Base-by-base conservation (phyloP, 2,888 invertebrate genomes). In the Xestia xanthographa region DNA sequence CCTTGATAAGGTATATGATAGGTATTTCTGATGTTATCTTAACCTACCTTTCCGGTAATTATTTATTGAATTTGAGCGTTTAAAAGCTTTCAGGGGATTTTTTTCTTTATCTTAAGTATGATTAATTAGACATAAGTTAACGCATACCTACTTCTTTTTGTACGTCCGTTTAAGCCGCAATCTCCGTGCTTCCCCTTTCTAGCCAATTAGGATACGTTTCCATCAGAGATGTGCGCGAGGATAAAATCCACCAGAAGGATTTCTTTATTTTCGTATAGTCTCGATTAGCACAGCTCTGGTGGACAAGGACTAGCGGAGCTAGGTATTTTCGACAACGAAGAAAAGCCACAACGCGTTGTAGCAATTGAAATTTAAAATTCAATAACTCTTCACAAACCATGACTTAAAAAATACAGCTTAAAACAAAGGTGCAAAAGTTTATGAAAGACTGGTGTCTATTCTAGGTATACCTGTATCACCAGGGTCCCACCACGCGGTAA, bases 71-170 rank as follows among this genome's bases (percentile, higher is more conserved):
- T 72, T 22, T 67, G 8, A 22, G 62, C 20, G 34, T 68, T 34
- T 53, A 5, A 56, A 56, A 43, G 12, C n/a, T 22, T 65, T 45
- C 0, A 34, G 66, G 38, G 38, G 22, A 26, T 79, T 74, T 48
- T 38, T n/a, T 5, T 22, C 14, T 43, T 67, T 65, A 79, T 79
- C 74, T 80, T 63, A 48, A 63, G 41, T 45, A 56, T 50, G 34
- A 80, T 67, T 48, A 50, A 63, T 29, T n/a, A 14, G 66, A 62
- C 17, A 66, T 60, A 38, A 66, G 22, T 50, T 20, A 41, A 12
- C 9, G 11, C 22, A 73, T 17, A n/a, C 22, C 43, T 38, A 12
- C 3, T 45, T 41, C 41, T 34, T 74, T 53, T 26, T 43, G 26
- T 50, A 62, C 22, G 48, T 20, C 41, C 17, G 8, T n/a, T 56